Evolutionary conservation across 1,140 invertebrate species (phyloP), one percentile per base, ranked within the genome.

Genomic region (Eulimnadia texana): DNA sequence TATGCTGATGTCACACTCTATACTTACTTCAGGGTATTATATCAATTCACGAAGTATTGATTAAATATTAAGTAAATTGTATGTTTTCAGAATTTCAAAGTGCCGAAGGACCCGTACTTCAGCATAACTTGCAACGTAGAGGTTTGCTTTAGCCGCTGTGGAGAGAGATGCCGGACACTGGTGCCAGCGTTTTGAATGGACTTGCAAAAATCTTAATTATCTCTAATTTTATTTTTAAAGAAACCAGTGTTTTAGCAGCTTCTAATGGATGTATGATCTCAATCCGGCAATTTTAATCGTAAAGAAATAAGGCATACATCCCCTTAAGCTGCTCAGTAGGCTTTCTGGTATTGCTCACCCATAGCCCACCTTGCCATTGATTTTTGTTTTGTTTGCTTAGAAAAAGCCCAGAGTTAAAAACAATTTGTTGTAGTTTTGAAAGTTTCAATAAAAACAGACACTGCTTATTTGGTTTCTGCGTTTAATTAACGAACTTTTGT

Each of bases 111-210:
- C 29, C 28, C 55, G 19, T 33, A 58, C 55, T 58, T 58, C 42
- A 42, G 27, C 24, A 58, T 58, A 10, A 58, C 55, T 22, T 58
- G 55, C 55, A 27, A 58, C 28, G 55, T 58, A 10, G 55, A 58
- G 20, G 24, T 58, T 25, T 58, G 55, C 27, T 20, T 33, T 11
- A 58, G 42, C 28, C 27, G 55, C 13, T 58, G 55, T 27, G 42
- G 55, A 23, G 27, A 58, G 22, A 22, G 55, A 22, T 58, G 33
- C 33, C 6, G 33, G 33, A 42, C 33, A 42, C 33, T 42, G 33
- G 33, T 42, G 33, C 33, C 33, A 9, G 6, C 33, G 6, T 42
- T 42, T 16, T 42, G 16, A 42, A 6, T 16, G 33, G n/a, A n/a
- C 52, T 25, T 25, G 11, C n/a, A n/a, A n/a, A 9, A 6, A 42